phyloP scores from a whole-genome alignment of 35 echinoderm and acorn worm genomes.

The Nesometra sesokonis region DNA sequence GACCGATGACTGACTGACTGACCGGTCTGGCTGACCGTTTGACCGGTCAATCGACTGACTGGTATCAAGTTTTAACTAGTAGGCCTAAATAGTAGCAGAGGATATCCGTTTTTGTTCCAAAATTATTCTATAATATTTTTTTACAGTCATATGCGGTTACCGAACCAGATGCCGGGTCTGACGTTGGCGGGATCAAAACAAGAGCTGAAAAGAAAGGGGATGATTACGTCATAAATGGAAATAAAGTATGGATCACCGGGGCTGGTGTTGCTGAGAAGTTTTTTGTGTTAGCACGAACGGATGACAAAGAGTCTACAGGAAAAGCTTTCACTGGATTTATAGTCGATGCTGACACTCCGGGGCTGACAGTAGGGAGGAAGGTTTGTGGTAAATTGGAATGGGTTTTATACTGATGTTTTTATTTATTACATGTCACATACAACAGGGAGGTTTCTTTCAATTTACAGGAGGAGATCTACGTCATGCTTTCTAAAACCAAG shows the following conservation, averaged over 20 bases:
- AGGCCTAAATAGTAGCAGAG: no score
- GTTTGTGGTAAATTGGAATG: neutral
- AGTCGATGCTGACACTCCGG: slow-evolving; percentile 57
- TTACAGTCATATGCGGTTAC: slow-evolving; percentile 83
- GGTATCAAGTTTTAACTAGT: no score
- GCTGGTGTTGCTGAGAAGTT: slow-evolving; percentile 85
- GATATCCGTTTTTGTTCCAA: neutral
- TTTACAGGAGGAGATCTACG: no score
- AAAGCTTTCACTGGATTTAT: slow-evolving; percentile 92
- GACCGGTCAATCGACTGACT: no score
- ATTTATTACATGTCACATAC: no score
- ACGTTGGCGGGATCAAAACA: slow-evolving; percentile 65
- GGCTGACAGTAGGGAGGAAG: slow-evolving; percentile 72
- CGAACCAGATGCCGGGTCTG: slow-evolving; percentile 86
- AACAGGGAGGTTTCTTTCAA: no score
- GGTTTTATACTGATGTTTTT: no score
- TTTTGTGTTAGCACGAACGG: slow-evolving; percentile 83
- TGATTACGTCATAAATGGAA: slow-evolving; percentile 84
- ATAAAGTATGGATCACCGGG: slow-evolving; percentile 98
- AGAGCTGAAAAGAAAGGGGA: slow-evolving; percentile 89
- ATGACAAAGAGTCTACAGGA: slow-evolving; percentile 34
- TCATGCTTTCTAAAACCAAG: no score
- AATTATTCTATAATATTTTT: neutral
- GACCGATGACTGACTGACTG: no score
- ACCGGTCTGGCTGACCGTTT: no score